A percentile compares a stretch with the other conserved stretches of the same genome.
phyloP scores from a whole-genome alignment of 2,888 invertebrate genomes.

The Caenorhabditis japonica region DNA sequence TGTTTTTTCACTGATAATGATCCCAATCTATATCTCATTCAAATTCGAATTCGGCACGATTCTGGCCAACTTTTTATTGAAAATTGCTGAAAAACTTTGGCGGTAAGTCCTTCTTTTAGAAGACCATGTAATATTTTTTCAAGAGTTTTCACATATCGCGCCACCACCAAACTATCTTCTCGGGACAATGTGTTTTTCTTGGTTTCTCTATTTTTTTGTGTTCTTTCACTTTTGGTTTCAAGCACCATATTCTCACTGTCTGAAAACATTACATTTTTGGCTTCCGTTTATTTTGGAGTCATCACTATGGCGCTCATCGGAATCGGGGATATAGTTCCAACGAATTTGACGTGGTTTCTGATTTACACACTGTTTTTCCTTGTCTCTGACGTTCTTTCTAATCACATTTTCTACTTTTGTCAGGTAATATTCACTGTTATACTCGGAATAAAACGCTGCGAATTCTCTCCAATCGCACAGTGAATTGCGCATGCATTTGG shows the following conservation, averaged over 20 bases:
- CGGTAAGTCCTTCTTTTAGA: no score
- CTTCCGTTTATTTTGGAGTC: conserved; percentile 39
- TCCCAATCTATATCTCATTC: conserved; percentile 46
- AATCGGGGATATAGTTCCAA: conserved; percentile 40
- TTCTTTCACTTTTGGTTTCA: conserved; percentile 8
- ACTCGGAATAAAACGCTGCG: no score
- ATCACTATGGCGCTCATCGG: conserved; percentile 39
- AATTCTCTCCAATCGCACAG: no score
- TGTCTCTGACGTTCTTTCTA: conserved; percentile 38
- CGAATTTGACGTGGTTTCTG: conserved; percentile 13
- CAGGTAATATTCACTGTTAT: conserved; percentile 24
- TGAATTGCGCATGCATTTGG: no score
- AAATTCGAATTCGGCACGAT: conserved; percentile 46
- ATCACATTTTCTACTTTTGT: conserved; percentile 38
- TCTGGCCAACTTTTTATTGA: conserved; percentile 9
- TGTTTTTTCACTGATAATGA: conserved; percentile 24
- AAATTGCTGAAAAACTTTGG: background rate
- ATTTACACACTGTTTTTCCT: conserved; percentile 22
- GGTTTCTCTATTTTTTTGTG: conserved; percentile 21
- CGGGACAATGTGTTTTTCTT: conserved; percentile 32
- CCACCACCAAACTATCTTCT: background rate
- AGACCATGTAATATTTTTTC: no score
- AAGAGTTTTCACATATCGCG: background rate
- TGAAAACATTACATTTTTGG: conserved; percentile 17
- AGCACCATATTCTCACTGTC: conserved; percentile 21